Evolutionary conservation across 2,888 invertebrate genomes (phyloP).

Genomic region (Philhelius pedissequus): DNA sequence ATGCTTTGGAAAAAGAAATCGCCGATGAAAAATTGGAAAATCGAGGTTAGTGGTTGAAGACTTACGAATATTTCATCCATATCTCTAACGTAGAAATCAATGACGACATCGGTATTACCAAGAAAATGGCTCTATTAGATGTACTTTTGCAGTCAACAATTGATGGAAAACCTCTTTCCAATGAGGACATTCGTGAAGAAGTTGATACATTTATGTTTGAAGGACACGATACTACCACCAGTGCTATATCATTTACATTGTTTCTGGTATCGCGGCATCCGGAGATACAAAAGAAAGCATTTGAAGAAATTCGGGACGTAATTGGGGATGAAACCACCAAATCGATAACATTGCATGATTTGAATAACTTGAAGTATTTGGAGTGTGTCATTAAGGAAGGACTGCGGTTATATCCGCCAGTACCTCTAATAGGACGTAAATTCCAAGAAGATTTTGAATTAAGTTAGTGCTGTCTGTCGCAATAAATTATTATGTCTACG

Average conservation of each 20-base stretch:
- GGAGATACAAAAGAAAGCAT: slow-evolving; percentile 71
- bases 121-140: slow-evolving; percentile 84
- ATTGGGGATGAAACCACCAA: slow-evolving; percentile 71
- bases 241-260: slow-evolving; percentile 74
- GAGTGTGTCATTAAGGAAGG: slow-evolving; percentile 85
- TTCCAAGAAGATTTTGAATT: slow-evolving; percentile 80
- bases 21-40: slow-evolving; percentile 49
- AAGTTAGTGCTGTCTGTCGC: slow-evolving; percentile 77
- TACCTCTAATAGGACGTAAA: slow-evolving; percentile 82
- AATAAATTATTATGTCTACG: neutral
- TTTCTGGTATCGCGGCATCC: slow-evolving; percentile 74
- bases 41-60: slow-evolving; percentile 9
- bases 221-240: slow-evolving; percentile 76
- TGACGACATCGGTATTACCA: slow-evolving; percentile 80
- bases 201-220: slow-evolving; percentile 85
- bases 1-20: slow-evolving; percentile 64
- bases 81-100: slow-evolving; percentile 55
- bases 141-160: slow-evolving; percentile 82
- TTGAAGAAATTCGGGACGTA: slow-evolving; percentile 73
- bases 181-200: slow-evolving; percentile 83
- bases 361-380: slow-evolving; percentile 77
- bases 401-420: slow-evolving; percentile 83
- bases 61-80: neutral
- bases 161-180: slow-evolving; percentile 81
- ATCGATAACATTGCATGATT: slow-evolving; percentile 70